Evolutionary conservation across 2,888 invertebrate genomes (phyloP), one percentile per base, ranked within the genome.

Genomic region (Pandemis corylana): DNA sequence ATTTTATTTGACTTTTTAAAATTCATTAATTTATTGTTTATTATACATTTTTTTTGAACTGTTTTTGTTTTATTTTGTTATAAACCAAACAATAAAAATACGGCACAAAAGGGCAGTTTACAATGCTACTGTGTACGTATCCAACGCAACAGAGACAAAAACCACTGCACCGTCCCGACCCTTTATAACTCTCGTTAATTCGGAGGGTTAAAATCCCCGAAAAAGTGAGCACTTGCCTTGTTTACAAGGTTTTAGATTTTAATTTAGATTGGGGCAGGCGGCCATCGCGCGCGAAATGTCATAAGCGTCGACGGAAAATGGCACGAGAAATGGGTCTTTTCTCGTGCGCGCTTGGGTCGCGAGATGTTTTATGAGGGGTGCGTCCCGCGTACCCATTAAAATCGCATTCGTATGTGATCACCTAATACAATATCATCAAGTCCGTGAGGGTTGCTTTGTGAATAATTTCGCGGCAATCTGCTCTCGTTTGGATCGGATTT

Each of bases 231-330:
- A 94, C 95, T 95, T 94, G 94, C 91, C 94, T 95, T 95, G 95
- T 95, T 95, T 95, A 95, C 95, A 95, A 94, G 94, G 95, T 94
- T 95, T 95, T 94, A 95, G 95, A 95, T 95, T 95, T 95, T 95
- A 95, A 95, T 95, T 95, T 95, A 95, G 95, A 95, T 95, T 94
- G 94, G 95, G 94, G 94, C 92, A 82, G 90, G 72, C 77, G 76
- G 73, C 66, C 71, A 70, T 80, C 70, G 79, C 78, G 74, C 79
- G 76, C 83, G 78, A 87, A 92, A 88, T 78, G 90, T 79, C 89
- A 81, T 89, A 94, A 90, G 80, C 83, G 88, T 77, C 87, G 80
- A 20, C 70, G 59, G 7, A 74, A 72, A 79, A 76, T 76, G 78
- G 79, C 84, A 82, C 79, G 78, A 80, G 86, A 87, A 86, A 82